Conservation (phyloP, 30 jellyfish, hydroid and myxozoan species). For the Nemopilema nomurai region DNA sequence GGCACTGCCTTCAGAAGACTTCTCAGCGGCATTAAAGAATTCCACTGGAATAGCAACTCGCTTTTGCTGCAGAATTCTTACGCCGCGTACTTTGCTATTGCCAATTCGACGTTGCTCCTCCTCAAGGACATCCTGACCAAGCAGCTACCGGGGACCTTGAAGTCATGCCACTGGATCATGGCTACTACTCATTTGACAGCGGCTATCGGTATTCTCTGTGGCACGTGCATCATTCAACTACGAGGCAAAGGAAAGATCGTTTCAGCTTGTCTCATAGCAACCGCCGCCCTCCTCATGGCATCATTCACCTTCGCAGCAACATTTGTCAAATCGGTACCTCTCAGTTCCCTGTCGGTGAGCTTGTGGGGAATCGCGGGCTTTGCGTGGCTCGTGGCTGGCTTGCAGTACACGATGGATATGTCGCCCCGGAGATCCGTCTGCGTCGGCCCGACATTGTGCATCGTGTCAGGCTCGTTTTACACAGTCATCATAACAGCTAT, state of each 20-base stretch:
- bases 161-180: conserved; percentile 2
- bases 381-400: conserved; percentile 39
- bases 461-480: conserved; percentile 23
- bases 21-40: neutral
- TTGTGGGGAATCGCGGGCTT: conserved; percentile 26
- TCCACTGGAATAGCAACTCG: conserved; percentile 19
- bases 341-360: neutral
- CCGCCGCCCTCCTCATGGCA: conserved; percentile 11
- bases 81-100: conserved; percentile 24
- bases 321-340: neutral
- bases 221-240: neutral
- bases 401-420: neutral
- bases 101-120: conserved; percentile 3
- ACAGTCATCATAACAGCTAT: conserved; percentile 12
- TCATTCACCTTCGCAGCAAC: conserved; percentile 17
- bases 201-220: conserved; percentile 30
- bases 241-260: neutral
- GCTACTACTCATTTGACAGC: conserved; percentile 1
- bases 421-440: conserved; percentile 19
- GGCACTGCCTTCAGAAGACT: neutral
- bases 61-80: conserved; percentile 20
- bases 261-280: neutral
- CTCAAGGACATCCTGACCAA: neutral
- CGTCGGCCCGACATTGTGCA: conserved; percentile 31
- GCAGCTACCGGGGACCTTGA: neutral